Evolutionary conservation across 1,140 invertebrate genomes (phyloP).

Genomic region (Gerris buenoi): DNA sequence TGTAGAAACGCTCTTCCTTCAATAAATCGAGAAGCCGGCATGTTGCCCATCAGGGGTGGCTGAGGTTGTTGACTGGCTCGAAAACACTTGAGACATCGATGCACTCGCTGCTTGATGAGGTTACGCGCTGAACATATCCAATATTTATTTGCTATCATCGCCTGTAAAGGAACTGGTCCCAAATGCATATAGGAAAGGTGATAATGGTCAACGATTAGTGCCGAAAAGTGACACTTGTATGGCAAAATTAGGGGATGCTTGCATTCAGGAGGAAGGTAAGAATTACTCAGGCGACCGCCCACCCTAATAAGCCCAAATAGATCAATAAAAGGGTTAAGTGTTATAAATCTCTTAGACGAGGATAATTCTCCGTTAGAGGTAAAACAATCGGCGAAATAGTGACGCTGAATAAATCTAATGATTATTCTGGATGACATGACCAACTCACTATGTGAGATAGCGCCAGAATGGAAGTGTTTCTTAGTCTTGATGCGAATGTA

Average conservation of each 20-base stretch:
- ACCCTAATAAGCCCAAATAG: conserved; percentile 13
- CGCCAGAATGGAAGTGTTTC: too few species aligned
- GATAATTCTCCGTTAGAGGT: too few species aligned
- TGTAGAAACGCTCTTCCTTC: conserved; percentile 23
- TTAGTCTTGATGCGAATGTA: too few species aligned
- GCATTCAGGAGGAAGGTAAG: conserved; percentile 1
- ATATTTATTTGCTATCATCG: conserved; percentile 22
- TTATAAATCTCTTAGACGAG: too few species aligned
- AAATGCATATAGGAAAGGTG: conserved; percentile 25
- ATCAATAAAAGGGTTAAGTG: too few species aligned
- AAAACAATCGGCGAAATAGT: too few species aligned
- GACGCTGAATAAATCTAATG: too few species aligned
- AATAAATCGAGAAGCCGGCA: conserved; percentile 23
- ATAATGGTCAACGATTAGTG: conserved; percentile 23
- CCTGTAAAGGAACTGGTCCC: conserved; percentile 20
- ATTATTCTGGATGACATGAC: too few species aligned
- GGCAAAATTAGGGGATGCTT: conserved; percentile 18
- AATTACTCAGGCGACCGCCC: conserved; percentile 15
- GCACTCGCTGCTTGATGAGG: conserved; percentile 17
- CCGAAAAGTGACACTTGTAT: conserved; percentile 23
- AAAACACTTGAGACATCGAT: conserved; percentile 25
- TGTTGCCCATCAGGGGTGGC: conserved; percentile 24
- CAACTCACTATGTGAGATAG: too few species aligned
- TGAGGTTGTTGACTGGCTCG: conserved; percentile 10
- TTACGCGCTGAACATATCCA: conserved; percentile 22